Percentiles rank a stretch among this genome's conserved stretches.
Evolutionary conservation across 2,888 invertebrate genomes (phyloP).

Genomic region (Pycnomerus fuliginosus): DNA sequence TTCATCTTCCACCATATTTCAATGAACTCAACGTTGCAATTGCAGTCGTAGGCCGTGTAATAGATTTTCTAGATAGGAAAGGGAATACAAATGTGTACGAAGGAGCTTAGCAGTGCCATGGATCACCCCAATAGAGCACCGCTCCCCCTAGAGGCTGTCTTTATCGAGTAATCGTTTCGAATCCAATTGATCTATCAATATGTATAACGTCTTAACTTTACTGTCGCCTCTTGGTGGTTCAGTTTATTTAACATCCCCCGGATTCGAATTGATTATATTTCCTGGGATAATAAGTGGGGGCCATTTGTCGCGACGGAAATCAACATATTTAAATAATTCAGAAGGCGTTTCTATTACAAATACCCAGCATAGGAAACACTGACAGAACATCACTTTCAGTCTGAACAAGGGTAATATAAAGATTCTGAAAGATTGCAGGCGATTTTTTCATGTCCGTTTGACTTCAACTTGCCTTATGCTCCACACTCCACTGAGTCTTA

Average conservation of each 20-base stretch:
- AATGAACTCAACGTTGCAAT: constrained; percentile 35
- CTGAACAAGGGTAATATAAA: constrained; percentile 48
- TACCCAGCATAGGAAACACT: constrained; percentile 37
- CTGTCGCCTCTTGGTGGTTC: constrained; percentile 30
- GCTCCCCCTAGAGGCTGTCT: constrained; percentile 44
- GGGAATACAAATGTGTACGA: constrained; percentile 41
- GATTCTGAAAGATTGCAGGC: constrained; percentile 50
- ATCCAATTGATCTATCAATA: constrained; percentile 55
- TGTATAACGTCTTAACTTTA: constrained; percentile 53
- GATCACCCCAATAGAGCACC: constrained; percentile 44
- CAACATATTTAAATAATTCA: constrained; percentile 47
- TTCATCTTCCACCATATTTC: too few relatives aligned
- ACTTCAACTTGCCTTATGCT: too few relatives aligned
- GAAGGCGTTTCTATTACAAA: constrained; percentile 39
- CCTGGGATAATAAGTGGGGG: too few relatives aligned
- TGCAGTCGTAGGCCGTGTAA: constrained; percentile 36
- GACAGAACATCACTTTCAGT: constrained; percentile 48
- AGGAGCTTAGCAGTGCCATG: constrained; percentile 39
- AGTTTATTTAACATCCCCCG: constrained; percentile 33
- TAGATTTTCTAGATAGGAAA: constrained; percentile 40
- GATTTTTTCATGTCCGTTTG: constrained; percentile 46
- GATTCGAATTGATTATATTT: constrained; percentile 27
- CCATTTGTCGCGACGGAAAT: too few relatives aligned
- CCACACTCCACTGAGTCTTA: too few relatives aligned
- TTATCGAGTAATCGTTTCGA: constrained; percentile 53